Evolutionary conservation across 2,888 invertebrate species (phyloP).

Genomic region (Kryphioiulus occultus): DNA sequence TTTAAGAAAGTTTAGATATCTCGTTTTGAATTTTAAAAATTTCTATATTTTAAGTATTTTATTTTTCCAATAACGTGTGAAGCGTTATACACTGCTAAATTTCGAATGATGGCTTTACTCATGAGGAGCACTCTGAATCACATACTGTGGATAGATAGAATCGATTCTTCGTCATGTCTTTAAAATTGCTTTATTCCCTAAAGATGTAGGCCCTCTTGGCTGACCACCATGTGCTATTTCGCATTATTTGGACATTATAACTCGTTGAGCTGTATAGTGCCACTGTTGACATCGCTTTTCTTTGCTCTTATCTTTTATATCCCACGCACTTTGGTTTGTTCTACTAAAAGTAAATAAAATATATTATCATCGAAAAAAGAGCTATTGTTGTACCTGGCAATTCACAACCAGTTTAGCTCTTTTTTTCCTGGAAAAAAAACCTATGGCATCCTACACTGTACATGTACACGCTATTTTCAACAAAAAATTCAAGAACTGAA

Average conservation of each 20-base stretch:
- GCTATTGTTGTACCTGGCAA: neutral
- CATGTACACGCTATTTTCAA: no score
- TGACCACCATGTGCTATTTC: conserved; percentile 20
- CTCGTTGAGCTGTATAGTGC: neutral
- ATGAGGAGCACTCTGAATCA: neutral
- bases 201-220: neutral
- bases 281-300: conserved; percentile 8
- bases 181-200: neutral
- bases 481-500: neutral
- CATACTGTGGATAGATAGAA: neutral
- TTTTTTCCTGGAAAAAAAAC: no score
- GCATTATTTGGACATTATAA: neutral
- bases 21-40: neutral
- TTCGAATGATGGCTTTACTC: neutral
- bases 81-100: neutral
- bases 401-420: neutral
- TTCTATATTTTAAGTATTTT: no score
- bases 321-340: neutral
- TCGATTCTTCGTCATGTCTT: neutral
- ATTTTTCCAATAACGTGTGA: neutral
- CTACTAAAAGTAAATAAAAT: neutral
- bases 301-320: neutral
- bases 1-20: neutral
- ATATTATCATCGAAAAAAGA: neutral
- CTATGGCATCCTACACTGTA: no score